Evolutionary conservation across 2,113 vertebrate genomes (phyloP).

Genomic region (Melospiza georgiana): DNA sequence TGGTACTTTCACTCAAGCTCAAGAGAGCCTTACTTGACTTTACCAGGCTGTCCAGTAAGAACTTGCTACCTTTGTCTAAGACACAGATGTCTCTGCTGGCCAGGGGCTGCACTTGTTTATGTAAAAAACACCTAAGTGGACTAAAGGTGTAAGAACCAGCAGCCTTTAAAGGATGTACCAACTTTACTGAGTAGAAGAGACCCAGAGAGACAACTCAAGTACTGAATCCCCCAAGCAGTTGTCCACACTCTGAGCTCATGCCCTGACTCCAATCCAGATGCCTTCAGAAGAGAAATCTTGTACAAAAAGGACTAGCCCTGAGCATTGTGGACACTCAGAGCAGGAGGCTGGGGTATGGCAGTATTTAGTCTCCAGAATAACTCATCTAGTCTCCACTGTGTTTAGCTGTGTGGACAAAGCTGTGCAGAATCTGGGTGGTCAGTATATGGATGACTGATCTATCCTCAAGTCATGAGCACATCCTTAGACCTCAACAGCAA

Average conservation of each 20-base stretch:
- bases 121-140: background rate
- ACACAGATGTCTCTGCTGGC: background rate
- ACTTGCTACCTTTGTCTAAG: background rate
- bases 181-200: background rate
- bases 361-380: background rate
- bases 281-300: background rate
- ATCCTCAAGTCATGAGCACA: background rate
- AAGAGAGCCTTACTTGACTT: background rate
- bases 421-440: background rate
- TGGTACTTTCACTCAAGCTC: background rate
- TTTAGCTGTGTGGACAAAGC: background rate
- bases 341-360: background rate
- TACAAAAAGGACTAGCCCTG: background rate
- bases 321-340: background rate
- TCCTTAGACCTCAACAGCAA: background rate
- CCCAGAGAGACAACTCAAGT: background rate
- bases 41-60: background rate
- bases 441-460: background rate
- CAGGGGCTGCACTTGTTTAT: background rate
- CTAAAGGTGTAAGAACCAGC: background rate
- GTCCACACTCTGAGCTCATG: background rate
- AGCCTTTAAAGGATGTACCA: background rate
- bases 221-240: accelerated
- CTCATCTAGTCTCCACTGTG: background rate
- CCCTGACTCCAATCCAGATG: background rate